Evolutionary conservation across 23 tunicate species (phyloP), one percentile per base, ranked within the genome.

Genomic region (Trididemnum nubilum): DNA sequence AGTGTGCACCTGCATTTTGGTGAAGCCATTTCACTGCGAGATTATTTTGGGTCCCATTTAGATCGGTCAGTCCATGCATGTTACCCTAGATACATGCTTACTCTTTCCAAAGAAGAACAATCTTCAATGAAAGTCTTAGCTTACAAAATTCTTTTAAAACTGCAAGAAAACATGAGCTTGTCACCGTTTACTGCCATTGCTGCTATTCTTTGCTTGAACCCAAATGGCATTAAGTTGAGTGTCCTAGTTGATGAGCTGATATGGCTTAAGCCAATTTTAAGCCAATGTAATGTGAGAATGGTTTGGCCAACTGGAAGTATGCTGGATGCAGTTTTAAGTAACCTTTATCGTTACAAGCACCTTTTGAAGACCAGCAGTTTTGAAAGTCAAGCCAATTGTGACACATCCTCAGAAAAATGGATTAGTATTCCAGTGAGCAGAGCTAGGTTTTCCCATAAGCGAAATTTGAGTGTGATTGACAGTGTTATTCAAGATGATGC

Each of bases 81-180:
- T 63, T 84, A 90, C 61, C 96, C 96, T 1, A 52, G 96, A 57
- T 90, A 90, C 60, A 90, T 90, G 96, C 82, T 90, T 19, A 78
- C 79, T 5, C 35, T 90, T 0, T 78, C 96, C 1, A 24, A 33
- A 27, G 63, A 84, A 65, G 96, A 90, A 51, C 87, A 90, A 50
- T 63, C 33, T 23, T 74, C 65, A 36, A 57, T 90, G 89, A 73
- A 84, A 72, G 35, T 32, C 31, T 64, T 90, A 3, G 96, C 90
- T 36, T 90, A 84, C 72, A 85, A 90, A 85, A 66, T 90, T n/a
- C 19, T 90, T 15, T 7, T 59, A 32, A 67, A 71, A 34, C 89
- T 82, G 63, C 96, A 90, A 37, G 30, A 73, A 27, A 80, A 85
- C 63, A 85, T 85, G 89, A 82, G 36, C 39, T 77, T 65, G 15